These are phyloP conservation scores for Sebastes jordani DNA, from an alignment of 2,797 vertebrate species.

Conservation along the genomic window DNA sequence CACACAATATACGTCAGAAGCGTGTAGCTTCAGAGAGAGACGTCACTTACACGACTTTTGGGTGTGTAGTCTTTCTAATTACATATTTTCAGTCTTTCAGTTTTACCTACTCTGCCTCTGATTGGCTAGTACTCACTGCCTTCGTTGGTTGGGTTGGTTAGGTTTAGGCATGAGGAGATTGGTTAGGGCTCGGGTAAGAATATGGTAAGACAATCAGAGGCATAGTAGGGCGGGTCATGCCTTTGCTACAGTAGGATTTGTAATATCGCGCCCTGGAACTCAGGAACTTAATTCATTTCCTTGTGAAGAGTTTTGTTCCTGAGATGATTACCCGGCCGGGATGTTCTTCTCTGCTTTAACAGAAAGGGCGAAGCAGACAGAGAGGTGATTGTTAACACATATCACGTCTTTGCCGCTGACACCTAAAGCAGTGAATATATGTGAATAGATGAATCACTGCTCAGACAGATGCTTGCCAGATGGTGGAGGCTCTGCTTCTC, in stretches of 20 bases:
- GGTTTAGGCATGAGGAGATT: no score
- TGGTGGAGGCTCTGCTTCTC: constrained; percentile 39
- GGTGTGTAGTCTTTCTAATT: no score
- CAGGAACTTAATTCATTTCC: not conserved
- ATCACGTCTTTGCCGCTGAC: constrained; percentile 44
- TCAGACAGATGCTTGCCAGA: constrained; percentile 71
- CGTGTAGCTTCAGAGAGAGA: not conserved
- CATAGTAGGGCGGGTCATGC: not conserved
- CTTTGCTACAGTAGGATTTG: not conserved
- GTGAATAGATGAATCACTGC: constrained; percentile 55
- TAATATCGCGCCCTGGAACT: not conserved
- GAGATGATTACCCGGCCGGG: not conserved
- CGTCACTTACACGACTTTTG: not conserved
- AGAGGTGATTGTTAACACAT: constrained; percentile 39
- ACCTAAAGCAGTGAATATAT: constrained; percentile 37
- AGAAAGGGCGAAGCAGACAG: not conserved
- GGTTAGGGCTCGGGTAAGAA: no score
- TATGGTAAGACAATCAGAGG: not conserved
- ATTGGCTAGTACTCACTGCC: not conserved
- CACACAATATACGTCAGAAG: no score
- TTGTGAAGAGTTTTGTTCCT: constrained; percentile 3
- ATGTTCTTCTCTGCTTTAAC: not conserved
- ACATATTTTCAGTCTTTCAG: no score
- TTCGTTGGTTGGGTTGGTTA: no score
- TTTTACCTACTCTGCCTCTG: not conserved